Percentiles rank a stretch among this genome's conserved stretches.
Conservation (phyloP, 2,888 invertebrate species). For the Petrolisthes manimaculis region DNA sequence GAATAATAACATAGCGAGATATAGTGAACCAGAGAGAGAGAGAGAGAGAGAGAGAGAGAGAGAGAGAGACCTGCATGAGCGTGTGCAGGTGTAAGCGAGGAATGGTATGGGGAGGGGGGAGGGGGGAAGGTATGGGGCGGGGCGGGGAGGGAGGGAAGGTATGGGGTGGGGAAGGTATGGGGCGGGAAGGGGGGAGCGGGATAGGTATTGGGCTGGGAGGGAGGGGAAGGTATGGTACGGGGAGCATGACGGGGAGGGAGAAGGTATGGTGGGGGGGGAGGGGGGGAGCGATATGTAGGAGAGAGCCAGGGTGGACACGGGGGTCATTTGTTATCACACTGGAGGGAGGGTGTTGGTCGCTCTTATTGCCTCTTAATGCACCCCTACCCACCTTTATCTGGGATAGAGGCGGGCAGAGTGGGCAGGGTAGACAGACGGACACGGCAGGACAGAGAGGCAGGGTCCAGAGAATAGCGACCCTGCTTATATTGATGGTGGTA, state of each 20-base stretch:
- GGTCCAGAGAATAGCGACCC: neutral
- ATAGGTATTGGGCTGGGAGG: too few species aligned
- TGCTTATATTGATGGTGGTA: neutral
- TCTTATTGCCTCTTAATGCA: too few species aligned
- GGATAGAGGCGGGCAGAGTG: neutral
- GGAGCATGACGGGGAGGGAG: neutral
- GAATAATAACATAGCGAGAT: neutral
- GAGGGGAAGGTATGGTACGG: neutral
- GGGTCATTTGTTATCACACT: neutral
- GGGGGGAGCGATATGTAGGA: neutral
- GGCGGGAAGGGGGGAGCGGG: too few species aligned
- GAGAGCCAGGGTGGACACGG: neutral
- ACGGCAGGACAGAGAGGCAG: neutral
- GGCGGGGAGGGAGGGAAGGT: too few species aligned
- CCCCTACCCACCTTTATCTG: too few species aligned
- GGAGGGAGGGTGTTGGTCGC: neutral
- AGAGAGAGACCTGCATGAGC: neutral
- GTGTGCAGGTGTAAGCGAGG: neutral
- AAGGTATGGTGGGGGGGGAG: neutral
- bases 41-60: neutral
- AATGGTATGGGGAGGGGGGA: too few species aligned
- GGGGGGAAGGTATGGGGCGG: too few species aligned
- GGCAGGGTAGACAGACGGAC: neutral
- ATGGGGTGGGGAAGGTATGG: too few species aligned
- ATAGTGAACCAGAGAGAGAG: neutral